Conservation (phyloP, 2,113 vertebrate species). For the Vireo altiloquus region DNA sequence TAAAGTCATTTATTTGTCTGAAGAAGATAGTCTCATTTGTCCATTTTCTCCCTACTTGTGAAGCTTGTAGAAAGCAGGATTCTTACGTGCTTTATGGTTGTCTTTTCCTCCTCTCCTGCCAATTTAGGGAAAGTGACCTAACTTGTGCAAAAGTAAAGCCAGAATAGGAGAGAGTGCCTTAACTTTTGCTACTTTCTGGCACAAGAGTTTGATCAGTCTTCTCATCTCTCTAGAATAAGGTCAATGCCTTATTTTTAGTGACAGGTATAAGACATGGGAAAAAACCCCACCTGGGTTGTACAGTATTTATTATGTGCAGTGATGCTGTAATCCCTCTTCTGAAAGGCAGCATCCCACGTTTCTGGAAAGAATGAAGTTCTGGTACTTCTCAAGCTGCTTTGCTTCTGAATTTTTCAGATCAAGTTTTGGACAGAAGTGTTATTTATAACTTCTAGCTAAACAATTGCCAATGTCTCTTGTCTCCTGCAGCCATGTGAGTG, state of each 20-base stretch:
- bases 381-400: neutral
- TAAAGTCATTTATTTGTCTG: neutral
- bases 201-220: neutral
- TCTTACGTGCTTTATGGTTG: neutral
- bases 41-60: neutral
- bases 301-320: neutral
- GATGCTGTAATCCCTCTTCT: neutral
- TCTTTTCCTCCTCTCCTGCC: fast-evolving
- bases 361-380: neutral
- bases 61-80: neutral
- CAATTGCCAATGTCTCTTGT: neutral
- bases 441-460: neutral
- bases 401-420: neutral
- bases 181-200: neutral
- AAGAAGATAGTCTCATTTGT: neutral
- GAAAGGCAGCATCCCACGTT: neutral
- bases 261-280: neutral
- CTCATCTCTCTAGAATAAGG: neutral
- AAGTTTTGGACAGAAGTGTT: neutral
- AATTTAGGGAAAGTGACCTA: neutral
- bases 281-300: neutral
- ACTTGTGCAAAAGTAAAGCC: neutral
- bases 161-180: neutral
- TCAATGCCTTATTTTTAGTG: neutral
- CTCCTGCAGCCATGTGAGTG: neutral